Evolutionary conservation across 2,888 invertebrate species (phyloP).

Genomic region (Drosophila aldrichi): DNA sequence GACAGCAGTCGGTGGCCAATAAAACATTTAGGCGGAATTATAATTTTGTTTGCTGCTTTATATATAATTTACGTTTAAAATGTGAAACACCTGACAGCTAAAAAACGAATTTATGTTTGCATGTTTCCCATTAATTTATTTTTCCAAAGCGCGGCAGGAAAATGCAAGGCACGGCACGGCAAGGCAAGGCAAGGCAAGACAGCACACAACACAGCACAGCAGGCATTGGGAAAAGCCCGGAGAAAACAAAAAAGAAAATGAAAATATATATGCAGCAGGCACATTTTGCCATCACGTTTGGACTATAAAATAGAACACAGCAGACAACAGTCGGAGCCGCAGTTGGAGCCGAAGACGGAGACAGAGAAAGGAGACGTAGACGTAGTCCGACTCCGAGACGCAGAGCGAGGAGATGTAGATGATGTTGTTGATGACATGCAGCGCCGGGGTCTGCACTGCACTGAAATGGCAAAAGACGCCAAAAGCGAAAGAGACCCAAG

Average conservation of each 20-base stretch:
- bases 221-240: constrained; percentile 39
- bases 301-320: constrained; percentile 72
- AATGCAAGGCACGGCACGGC: constrained; percentile 50
- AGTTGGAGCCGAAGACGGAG: constrained; percentile 13
- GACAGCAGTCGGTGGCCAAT: constrained; percentile 72
- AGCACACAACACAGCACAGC: constrained; percentile 49
- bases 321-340: constrained; percentile 39
- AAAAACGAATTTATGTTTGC: constrained; percentile 83
- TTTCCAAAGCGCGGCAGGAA: constrained; percentile 61
- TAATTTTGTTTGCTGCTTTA: constrained; percentile 73
- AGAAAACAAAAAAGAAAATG: constrained; percentile 22
- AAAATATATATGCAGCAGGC: constrained; percentile 43
- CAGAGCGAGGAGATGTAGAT: constrained; percentile 30
- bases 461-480: constrained; percentile 62
- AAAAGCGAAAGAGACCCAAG: constrained; percentile 13
- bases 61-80: constrained; percentile 80
- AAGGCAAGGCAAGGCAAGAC: constrained; percentile 33
- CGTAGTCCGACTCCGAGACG: constrained; percentile 23
- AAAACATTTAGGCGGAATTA: constrained; percentile 78
- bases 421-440: constrained; percentile 78
- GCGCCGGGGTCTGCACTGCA: constrained; percentile 64
- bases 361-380: constrained; percentile 14
- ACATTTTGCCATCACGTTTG: constrained; percentile 77
- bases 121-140: constrained; percentile 83
- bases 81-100: constrained; percentile 82